Base-by-base conservation (phyloP, 2,113 vertebrate genomes). In the Trichechus manatus region DNA sequence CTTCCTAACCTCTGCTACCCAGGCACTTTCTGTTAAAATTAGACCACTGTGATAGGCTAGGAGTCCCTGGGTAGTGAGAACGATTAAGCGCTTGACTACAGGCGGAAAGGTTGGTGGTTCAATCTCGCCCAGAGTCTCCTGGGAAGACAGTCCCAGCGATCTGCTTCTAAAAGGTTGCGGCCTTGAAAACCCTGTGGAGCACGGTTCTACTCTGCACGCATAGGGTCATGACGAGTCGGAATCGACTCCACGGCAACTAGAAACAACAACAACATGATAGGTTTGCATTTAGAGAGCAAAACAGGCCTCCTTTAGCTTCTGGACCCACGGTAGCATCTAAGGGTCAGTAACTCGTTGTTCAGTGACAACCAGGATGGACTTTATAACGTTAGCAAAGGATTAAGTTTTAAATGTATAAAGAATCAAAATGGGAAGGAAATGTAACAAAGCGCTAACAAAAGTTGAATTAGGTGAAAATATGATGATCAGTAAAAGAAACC, bases 371-470 rank as follows among this genome's bases (percentile, higher is more conserved):
- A 95, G 59, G 10, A 47, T 85, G 85, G 47, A 47, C 77, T 96
- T 93, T 79, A 44, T 75, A 47, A 44, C 77, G 25, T 91, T 81
- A 70, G n/a, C n/a, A 77, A 64, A 91, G 9, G 66, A 70, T 82
- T 78, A 72, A 13, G 10, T 85, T 95, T 72, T 81, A 96, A 84
- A 84, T 84, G 8, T 90, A 3, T 85, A 81, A 81, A 91, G 61
- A 92, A 33, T 92, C 77, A 90, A 96, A 70, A 94, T 75, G 89
- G 81, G 47, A 92, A 75, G 31, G 66, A 96, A 90, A 85, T 44
- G 44, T 93, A 93, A 64, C 70, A 87, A 70, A 92, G 47, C 29
- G 9, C 29, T 79, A 78, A 70, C 87, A 79, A 93, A 77, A 82
- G 22, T 50, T 53, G 44, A 77, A 87, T 85, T 74, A 59, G 42